These are phyloP conservation scores for Helicoverpa assulta DNA, from an alignment of 2,888 invertebrate genomes.

Conservation along the genomic window DNA sequence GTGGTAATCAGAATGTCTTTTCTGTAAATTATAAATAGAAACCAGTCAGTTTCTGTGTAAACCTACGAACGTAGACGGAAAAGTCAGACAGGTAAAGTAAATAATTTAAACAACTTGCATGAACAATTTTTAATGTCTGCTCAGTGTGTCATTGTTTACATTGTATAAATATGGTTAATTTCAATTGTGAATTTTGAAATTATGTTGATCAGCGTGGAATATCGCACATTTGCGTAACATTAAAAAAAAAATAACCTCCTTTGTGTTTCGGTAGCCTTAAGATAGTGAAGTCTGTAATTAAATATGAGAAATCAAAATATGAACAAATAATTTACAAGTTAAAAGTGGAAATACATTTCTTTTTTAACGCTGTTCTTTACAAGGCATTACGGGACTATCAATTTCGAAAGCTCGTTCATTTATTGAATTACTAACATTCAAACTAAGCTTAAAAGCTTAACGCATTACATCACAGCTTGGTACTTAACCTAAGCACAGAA, in stretches of 20 bases:
- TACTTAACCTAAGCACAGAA: slow-evolving; percentile 45
- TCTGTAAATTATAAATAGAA: neutral
- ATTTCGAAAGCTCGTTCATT: slow-evolving; percentile 1
- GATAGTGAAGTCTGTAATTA: too few relatives aligned
- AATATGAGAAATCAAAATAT: too few relatives aligned
- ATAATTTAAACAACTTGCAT: slow-evolving; percentile 7
- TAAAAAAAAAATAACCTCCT: too few relatives aligned
- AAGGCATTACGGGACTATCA: slow-evolving; percentile 1
- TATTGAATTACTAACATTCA: slow-evolving; percentile 12
- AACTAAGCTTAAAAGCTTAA: slow-evolving; percentile 29
- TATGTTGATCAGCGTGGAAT: neutral
- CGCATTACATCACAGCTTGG: slow-evolving; percentile 41
- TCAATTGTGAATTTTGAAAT: neutral
- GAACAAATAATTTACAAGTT: too few relatives aligned
- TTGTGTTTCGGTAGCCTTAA: too few relatives aligned
- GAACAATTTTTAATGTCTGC: slow-evolving; percentile 12
- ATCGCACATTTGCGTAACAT: too few relatives aligned
- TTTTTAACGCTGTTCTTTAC: neutral
- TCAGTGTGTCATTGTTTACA: slow-evolving; percentile 8
- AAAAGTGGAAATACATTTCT: too few relatives aligned
- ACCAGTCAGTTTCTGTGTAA: neutral
- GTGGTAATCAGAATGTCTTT: neutral
- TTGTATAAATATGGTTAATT: neutral
- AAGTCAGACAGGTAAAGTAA: slow-evolving; percentile 6
- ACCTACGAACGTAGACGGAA: neutral